Conservation (phyloP, 2,888 invertebrate genomes). For the Pandemis cinnamomeana region DNA sequence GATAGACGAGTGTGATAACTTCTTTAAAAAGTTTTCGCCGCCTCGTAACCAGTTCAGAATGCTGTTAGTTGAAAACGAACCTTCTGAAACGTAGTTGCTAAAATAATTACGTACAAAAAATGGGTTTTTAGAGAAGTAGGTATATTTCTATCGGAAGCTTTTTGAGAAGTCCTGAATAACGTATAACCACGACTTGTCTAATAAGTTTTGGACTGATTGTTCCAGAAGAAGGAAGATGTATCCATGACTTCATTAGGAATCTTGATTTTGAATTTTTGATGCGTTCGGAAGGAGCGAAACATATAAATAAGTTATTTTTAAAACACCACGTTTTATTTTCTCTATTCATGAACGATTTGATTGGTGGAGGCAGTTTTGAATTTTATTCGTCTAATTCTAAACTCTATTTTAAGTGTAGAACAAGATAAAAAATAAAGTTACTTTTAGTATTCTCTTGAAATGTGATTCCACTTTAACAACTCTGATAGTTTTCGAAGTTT, state of each 20-base stretch:
- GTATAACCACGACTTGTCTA: no score
- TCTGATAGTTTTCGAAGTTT: slow-evolving; percentile 2
- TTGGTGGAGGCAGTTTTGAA: not conserved
- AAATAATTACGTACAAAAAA: not conserved
- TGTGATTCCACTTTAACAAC: slow-evolving; percentile 1
- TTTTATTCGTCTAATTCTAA: not conserved
- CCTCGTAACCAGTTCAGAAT: not conserved
- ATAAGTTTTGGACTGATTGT: no score
- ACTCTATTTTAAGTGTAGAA: not conserved
- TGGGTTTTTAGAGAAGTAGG: no score
- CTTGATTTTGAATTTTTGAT: no score
- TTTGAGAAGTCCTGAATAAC: no score
- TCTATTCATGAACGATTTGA: not conserved
- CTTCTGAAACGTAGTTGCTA: not conserved
- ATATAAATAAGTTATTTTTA: no score
- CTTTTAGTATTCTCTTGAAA: not conserved
- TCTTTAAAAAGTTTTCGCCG: not conserved
- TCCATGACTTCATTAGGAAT: no score
- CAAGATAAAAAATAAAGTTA: not conserved
- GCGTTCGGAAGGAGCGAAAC: no score
- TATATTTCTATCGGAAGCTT: no score
- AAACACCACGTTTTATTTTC: not conserved
- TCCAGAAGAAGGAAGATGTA: no score
- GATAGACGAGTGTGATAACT: not conserved
- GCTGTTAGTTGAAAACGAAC: not conserved